Base-by-base conservation (phyloP, 1,140 invertebrate genomes). In the Bombus fervidus region DNA sequence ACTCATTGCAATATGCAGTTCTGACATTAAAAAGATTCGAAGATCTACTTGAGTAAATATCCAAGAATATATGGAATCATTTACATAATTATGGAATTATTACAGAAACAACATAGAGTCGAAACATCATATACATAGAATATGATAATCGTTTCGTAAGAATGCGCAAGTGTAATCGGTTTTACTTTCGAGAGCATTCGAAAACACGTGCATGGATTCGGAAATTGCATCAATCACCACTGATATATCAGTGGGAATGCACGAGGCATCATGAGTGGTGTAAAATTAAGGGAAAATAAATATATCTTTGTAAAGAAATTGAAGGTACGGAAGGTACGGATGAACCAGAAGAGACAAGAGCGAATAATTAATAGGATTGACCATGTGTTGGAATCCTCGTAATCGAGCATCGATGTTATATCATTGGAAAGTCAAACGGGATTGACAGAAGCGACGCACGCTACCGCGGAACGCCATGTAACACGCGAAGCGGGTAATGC, bases 271-370 rank as follows among this genome's bases (percentile, higher is more conserved):
- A 22, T 43, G 79, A 57, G 9, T 73, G 62, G 47, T 34, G 59
- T n/a, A 57, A 86, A 86, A 86, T 74, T 71, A 73, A 64, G 41
- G 34, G 31, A 86, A 79, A 86, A 90, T 91, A 87, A 88, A 90
- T 90, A n/a, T 62, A 90, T 83, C 15, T n/a, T 53, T 15, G 68
- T n/a, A 64, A 78, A 77, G 74, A 76, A 73, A 85, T 78, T 34
- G 18, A n/a, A 41, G 69, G n/a, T 43, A 75, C 0, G n/a, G 68
- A 37, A 62, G 43, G 43, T 53, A 41, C 12, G 57, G 71, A 66
- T 79, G 57, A n/a, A 43, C 13, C 43, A 31, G 28, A 41, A 43
- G 43, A 12, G 64, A 15, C 31, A 34, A 28, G 22, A 57, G 43
- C 34, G 47, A 64, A 43, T 18, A 74, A 85, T 85, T 37, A 79